Base-by-base conservation (phyloP, 2,113 vertebrate genomes). In the Caracal caracal region DNA sequence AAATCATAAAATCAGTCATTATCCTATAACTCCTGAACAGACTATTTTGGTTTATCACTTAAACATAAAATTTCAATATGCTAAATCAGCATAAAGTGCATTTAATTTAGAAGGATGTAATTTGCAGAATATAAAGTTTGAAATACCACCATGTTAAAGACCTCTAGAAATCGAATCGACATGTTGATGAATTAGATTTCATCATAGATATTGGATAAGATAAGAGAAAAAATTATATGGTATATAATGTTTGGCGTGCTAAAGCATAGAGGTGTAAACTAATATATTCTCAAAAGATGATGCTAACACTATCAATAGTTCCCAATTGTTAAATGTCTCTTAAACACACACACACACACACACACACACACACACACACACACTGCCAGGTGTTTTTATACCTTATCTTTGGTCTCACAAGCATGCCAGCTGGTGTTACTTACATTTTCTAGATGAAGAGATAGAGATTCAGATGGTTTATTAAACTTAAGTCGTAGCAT, bases 21-120 rank as follows among this genome's bases (percentile, higher is more conserved):
- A 83, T 22, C 4, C 28, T 56, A 5, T 56, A 37, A 78, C 56
- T 16, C 51, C 33, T 33, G 70, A 49, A 51, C 3, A 71, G 30
- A 82, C 13, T 93, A 37, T 92, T 82, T 92, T 65, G 24, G 40
- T 68, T 87, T 65, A 89, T 92, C 73, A 49, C 71, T 93, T 85
- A 19, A 68, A 70, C 37, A 51, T 66, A 93, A 68, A 96, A 68
- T n/a, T 53, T 68, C 19, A 56, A 75, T 76, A 76, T 78, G 40
- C 35, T 65, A 71, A 90, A 56, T 93, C 68, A 82, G 11, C 35
- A 61, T 94, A 70, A 86, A 93, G 13, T 53, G 15, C 3, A 24
- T 63, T 95, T 94, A 33, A 89, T 33, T 95, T 78, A 26, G 17
- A 92, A 90, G 19, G 28, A 10, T 93, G 20, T 51, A 89, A 70